These are phyloP conservation scores for Craterocephalus amniculus DNA, from an alignment of 2,797 vertebrate genomes.

Conservation along the genomic window DNA sequence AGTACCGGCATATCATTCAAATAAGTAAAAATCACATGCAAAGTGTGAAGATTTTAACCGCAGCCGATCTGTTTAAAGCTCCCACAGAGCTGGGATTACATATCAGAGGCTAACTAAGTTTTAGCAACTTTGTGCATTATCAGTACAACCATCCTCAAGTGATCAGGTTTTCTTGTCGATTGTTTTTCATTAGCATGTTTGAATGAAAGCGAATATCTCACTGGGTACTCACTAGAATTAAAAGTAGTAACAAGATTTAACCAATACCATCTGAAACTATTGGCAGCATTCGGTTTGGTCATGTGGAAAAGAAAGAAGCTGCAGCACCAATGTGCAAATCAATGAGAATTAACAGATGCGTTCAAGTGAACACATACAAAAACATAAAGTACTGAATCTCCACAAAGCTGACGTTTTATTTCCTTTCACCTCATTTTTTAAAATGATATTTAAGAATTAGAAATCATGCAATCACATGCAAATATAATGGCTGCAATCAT, in stretches of 20 bases:
- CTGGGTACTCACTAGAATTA: neutral
- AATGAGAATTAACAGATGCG: conserved; percentile 6
- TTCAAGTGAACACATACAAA: conserved; percentile 11
- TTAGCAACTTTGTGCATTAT: neutral
- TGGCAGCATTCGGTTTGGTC: neutral
- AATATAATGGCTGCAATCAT: neutral
- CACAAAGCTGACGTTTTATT: neutral
- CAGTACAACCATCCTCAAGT: neutral
- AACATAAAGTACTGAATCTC: conserved; percentile 17
- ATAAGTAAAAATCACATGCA: conserved; percentile 3
- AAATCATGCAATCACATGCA: neutral
- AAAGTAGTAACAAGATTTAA: neutral
- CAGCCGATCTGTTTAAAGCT: neutral
- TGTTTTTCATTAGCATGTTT: neutral
- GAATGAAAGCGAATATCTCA: neutral
- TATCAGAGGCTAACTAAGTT: neutral
- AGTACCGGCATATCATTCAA: neutral
- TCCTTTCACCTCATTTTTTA: neutral
- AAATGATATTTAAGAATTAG: neutral
- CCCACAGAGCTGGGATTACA: neutral
- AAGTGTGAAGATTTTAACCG: neutral
- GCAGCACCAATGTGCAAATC: neutral
- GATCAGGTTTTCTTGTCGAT: neutral
- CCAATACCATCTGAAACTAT: neutral
- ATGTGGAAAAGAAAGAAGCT: conserved; percentile 24